Evolutionary conservation across 2,113 vertebrate species (phyloP).

Genomic region (Brachyhypopomus gauderio): DNA sequence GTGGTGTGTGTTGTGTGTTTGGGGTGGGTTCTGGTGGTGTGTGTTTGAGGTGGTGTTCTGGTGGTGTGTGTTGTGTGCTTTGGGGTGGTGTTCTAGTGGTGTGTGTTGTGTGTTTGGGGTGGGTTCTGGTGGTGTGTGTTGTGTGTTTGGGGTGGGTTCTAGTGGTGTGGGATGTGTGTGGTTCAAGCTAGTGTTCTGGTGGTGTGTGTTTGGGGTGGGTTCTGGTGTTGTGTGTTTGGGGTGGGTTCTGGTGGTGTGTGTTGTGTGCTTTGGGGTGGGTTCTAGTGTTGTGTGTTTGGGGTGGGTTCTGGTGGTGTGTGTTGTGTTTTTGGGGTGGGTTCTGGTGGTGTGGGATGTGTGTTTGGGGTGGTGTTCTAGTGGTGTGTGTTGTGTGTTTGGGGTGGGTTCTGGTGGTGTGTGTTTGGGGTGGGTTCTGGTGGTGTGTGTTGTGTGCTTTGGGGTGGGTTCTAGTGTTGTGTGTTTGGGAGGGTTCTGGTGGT

Average conservation of each 20-base stretch:
- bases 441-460: background rate
- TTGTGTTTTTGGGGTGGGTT: slow-evolving; percentile 24
- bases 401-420: too few relatives aligned
- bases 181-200: background rate
- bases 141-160: background rate
- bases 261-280: background rate
- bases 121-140: slow-evolving; percentile 18
- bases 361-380: too few relatives aligned
- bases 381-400: too few relatives aligned
- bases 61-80: background rate
- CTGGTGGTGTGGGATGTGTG: slow-evolving; percentile 36
- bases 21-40: too few relatives aligned
- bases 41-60: slow-evolving; percentile 1
- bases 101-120: slow-evolving; percentile 16
- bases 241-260: background rate
- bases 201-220: background rate
- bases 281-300: too few relatives aligned
- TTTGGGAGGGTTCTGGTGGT: slow-evolving; percentile 5
- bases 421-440: too few relatives aligned
- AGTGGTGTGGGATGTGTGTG: too few relatives aligned
- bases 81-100: too few relatives aligned
- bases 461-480: too few relatives aligned
- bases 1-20: background rate
- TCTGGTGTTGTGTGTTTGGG: too few relatives aligned
- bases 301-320: too few relatives aligned